Conservation (phyloP, 2,888 invertebrate genomes). For the Conops quadrifasciatus region DNA sequence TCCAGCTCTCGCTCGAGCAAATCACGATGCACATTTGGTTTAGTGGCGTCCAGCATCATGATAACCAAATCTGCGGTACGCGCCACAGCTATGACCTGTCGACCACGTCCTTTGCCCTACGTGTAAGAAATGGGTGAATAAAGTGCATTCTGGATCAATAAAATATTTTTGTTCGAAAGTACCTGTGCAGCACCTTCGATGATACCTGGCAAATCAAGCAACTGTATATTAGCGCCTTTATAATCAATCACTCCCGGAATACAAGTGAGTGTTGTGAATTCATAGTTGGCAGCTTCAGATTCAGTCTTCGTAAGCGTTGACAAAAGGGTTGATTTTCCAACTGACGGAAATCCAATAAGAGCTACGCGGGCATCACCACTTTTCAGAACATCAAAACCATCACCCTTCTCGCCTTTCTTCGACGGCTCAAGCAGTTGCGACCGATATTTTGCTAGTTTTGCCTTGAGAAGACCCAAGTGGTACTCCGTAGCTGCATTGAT, state of each 20-base stretch:
- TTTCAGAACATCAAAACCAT: conserved; percentile 99
- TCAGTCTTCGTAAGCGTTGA: conserved; percentile 96
- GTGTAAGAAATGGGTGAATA: neutral
- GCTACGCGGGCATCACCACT: conserved; percentile 99
- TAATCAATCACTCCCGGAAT: conserved; percentile 99
- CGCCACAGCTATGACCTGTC: conserved; percentile 98
- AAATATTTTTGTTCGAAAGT: conserved; percentile 2
- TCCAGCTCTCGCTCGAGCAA: conserved; percentile 94
- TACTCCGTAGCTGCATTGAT: conserved; percentile 89
- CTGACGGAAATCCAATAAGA: conserved; percentile 96
- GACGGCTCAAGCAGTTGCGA: conserved; percentile 94
- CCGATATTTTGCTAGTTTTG: conserved; percentile 93
- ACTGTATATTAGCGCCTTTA: conserved; percentile 97
- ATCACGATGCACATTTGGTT: conserved; percentile 93
- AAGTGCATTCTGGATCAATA: neutral
- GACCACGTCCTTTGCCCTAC: conserved; percentile 85
- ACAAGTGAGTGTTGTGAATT: conserved; percentile 98
- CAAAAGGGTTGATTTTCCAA: conserved; percentile 84
- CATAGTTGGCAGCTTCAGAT: conserved; percentile 96
- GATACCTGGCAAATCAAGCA: conserved; percentile 98
- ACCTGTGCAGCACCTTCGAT: conserved; percentile 97
- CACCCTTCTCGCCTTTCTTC: conserved; percentile 93
- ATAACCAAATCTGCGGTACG: conserved; percentile 96
- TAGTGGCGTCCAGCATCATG: conserved; percentile 99
- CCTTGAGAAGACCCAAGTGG: conserved; percentile 96